phyloP scores from a whole-genome alignment of 2,113 vertebrate species.

The Labeo catla region DNA sequence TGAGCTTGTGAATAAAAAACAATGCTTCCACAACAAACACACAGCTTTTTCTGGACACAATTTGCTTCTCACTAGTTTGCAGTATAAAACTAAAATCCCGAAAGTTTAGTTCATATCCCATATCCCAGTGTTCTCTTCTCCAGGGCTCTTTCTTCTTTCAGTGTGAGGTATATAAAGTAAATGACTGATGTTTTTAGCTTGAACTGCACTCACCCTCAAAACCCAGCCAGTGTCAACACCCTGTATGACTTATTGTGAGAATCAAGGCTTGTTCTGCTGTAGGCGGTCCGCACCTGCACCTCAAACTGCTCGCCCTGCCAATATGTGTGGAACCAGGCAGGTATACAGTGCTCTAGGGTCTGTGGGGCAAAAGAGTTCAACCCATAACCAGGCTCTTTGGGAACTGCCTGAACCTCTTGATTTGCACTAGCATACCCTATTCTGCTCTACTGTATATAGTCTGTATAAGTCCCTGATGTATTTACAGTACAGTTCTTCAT shows the following conservation, averaged over 20 bases:
- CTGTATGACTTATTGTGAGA: conserved; percentile 9
- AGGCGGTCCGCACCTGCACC: background rate
- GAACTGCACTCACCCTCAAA: background rate
- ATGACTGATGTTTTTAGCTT: conserved; percentile 14
- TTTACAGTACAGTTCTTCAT: background rate
- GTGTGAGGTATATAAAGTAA: background rate
- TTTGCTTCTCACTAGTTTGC: background rate
- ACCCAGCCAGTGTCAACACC: conserved; percentile 26
- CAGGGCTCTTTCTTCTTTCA: background rate
- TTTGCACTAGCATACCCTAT: background rate
- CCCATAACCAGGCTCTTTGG: background rate
- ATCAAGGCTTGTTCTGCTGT: background rate
- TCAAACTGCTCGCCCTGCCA: background rate
- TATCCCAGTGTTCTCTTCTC: background rate
- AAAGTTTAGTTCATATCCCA: background rate
- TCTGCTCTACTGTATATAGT: background rate
- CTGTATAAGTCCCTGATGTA: background rate
- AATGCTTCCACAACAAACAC: conserved; percentile 21
- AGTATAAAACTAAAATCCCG: background rate
- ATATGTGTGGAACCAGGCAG: background rate
- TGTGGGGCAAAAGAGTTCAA: background rate
- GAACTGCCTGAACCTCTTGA: background rate
- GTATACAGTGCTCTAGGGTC: background rate
- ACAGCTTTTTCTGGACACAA: background rate
- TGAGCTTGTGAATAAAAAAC: background rate